Percentiles rank a stretch among this genome's conserved stretches.
phyloP scores from a whole-genome alignment of 1,140 invertebrate species.

The Drosophila jambulina region DNA sequence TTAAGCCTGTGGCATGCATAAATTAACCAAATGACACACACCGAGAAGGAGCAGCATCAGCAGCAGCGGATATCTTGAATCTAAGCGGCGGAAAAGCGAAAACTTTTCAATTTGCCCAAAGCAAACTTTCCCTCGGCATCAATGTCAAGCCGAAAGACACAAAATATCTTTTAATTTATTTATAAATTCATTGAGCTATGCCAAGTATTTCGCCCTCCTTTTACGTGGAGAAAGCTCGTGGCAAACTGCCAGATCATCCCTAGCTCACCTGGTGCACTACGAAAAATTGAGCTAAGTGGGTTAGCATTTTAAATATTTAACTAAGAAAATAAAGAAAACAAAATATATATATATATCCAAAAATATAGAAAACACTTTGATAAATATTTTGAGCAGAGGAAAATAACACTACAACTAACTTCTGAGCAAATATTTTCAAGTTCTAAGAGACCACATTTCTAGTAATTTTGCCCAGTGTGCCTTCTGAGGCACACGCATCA shows the following conservation, averaged over 20 bases:
- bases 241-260: conserved; percentile 54
- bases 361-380: too few relatives aligned
- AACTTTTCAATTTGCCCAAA: conserved; percentile 65
- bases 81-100: conserved; percentile 24
- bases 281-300: neutral
- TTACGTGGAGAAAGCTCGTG: conserved; percentile 10
- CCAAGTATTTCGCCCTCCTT: conserved; percentile 13
- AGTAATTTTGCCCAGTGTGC: conserved; percentile 7
- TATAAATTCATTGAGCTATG: conserved; percentile 65
- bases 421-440: neutral
- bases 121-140: conserved; percentile 36
- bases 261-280: conserved; percentile 38
- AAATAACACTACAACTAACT: neutral
- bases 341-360: too few relatives aligned
- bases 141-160: conserved; percentile 61
- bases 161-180: conserved; percentile 81
- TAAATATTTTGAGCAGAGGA: too few relatives aligned
- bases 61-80: conserved; percentile 32
- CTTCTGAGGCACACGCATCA: conserved; percentile 68
- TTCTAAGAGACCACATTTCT: neutral
- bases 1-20: conserved; percentile 64
- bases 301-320: neutral
- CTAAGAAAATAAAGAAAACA: too few relatives aligned
- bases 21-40: conserved; percentile 50
- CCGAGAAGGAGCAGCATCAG: neutral